Evolutionary conservation across 2,888 invertebrate genomes (phyloP).

Genomic region (Cosmia pyralina): DNA sequence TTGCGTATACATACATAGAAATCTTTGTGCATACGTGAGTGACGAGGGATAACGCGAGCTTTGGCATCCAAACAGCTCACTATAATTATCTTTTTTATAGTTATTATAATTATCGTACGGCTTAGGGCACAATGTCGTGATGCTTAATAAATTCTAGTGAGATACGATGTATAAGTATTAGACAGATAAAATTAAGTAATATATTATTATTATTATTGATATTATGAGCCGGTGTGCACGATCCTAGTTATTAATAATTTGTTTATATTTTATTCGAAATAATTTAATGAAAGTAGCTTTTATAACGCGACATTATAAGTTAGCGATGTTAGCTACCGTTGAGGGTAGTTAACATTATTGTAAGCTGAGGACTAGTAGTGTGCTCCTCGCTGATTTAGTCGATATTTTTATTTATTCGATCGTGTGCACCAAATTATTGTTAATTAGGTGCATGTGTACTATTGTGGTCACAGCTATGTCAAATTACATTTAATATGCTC

Average conservation of each 20-base stretch:
- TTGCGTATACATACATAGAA: too few relatives aligned
- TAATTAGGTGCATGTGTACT: slow-evolving; percentile 25
- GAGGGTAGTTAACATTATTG: slow-evolving; percentile 34
- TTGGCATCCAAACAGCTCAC: slow-evolving; percentile 50
- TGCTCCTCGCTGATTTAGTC: slow-evolving; percentile 41
- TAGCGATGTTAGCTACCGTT: slow-evolving; percentile 36
- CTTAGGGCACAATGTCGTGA: slow-evolving; percentile 73
- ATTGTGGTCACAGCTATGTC: slow-evolving; percentile 20
- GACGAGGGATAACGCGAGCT: slow-evolving; percentile 36
- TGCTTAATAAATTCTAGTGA: slow-evolving; percentile 75
- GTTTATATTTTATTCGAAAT: slow-evolving; percentile 47
- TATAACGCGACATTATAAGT: slow-evolving; percentile 51
- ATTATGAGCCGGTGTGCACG: slow-evolving; percentile 67
- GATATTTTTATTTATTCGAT: slow-evolving; percentile 60
- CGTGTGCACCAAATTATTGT: slow-evolving; percentile 55
- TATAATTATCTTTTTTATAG: slow-evolving; percentile 58
- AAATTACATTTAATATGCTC: slow-evolving; percentile 10
- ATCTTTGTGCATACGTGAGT: slow-evolving; percentile 1
- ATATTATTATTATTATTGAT: slow-evolving; percentile 66
- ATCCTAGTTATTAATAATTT: slow-evolving; percentile 51
- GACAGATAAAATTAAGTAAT: slow-evolving; percentile 63
- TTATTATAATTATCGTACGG: slow-evolving; percentile 62
- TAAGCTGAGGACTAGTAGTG: slow-evolving; percentile 47
- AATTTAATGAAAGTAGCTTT: slow-evolving; percentile 56
- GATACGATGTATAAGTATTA: slow-evolving; percentile 75